Conservation (phyloP, 2,113 vertebrate species). For the Piprites chloris region DNA sequence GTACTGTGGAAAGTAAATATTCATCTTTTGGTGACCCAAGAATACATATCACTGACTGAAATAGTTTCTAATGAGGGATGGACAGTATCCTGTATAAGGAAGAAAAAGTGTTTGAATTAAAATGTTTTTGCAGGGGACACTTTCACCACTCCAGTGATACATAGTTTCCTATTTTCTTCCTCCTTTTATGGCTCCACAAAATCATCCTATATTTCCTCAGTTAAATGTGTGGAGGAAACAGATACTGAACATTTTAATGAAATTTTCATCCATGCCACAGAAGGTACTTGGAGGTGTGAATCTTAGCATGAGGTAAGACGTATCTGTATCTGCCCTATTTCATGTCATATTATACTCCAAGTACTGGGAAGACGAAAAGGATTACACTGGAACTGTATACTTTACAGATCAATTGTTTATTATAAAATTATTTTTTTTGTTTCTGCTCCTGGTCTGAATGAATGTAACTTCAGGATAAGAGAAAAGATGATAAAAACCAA, state of each 20-base stretch:
- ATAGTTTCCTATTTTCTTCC: constrained; percentile 72
- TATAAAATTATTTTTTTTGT: neutral
- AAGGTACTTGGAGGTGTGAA: constrained; percentile 75
- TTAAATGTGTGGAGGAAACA: constrained; percentile 80
- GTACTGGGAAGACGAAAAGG: neutral
- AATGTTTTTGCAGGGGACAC: constrained; percentile 64
- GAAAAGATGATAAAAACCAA: neutral
- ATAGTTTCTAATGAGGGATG: neutral
- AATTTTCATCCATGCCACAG: constrained; percentile 73
- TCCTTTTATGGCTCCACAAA: constrained; percentile 75
- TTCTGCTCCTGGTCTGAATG: neutral
- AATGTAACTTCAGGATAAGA: neutral
- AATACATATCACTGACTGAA: neutral
- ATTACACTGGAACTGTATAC: neutral
- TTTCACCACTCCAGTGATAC: constrained; percentile 67
- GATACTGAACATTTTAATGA: constrained; percentile 76
- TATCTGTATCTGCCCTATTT: neutral
- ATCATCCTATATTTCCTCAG: constrained; percentile 74
- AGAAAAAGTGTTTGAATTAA: neutral
- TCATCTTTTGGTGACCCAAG: neutral
- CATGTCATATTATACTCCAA: neutral
- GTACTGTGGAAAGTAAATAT: neutral
- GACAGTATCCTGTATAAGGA: neutral
- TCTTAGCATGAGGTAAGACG: neutral
- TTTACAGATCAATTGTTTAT: neutral